Base-by-base conservation (phyloP, 2,113 vertebrate genomes). In the Indicator maculatus region DNA sequence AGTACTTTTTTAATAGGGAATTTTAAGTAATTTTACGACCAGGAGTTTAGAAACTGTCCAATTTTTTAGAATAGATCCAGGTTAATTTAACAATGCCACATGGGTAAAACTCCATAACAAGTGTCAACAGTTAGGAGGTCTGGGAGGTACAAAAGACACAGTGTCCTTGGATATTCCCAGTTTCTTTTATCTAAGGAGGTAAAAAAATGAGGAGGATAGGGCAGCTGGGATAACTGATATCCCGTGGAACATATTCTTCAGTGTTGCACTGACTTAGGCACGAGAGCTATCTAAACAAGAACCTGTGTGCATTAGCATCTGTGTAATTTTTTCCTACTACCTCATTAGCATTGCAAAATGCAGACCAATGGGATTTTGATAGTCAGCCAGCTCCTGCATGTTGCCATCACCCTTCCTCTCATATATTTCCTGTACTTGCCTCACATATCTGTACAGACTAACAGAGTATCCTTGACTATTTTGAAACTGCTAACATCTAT, bases 311-410 rank as follows among this genome's bases (percentile, higher is more conserved):
- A 83, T 86, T 83, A 83, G 65, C 85, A 83, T 89, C 81, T 93
- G 60, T 64, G 58, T 77, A 50, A 74, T 81, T 93, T 95, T 94
- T 79, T 64, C 24, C 47, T 83, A 26, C 27, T 80, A 44, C 83
- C 45, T 89, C 69, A 91, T 93, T 92, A 93, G 53, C 85, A 84
- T 69, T 36, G 78, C 58, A 82, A 94, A 91, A 81, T 55, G 28
- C 72, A 91, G 88, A 86, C 44, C 89, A 90, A n/a, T 45, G 52
- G 73, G 47, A 84, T 58, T 88, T 78, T 78, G 58, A 78, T 27
- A 78, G 55, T 19, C 83, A 92, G 79, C 39, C 91, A 93, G 86
- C 59, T 83, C 83, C 78, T 20, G n/a, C 64, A 60, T 88, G 77
- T 78, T 86, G 61, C 70, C 77, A 36, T 88, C 83, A 86, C 4